Conservation (phyloP, 1,140 invertebrate genomes). For the Micrasema longulum region DNA sequence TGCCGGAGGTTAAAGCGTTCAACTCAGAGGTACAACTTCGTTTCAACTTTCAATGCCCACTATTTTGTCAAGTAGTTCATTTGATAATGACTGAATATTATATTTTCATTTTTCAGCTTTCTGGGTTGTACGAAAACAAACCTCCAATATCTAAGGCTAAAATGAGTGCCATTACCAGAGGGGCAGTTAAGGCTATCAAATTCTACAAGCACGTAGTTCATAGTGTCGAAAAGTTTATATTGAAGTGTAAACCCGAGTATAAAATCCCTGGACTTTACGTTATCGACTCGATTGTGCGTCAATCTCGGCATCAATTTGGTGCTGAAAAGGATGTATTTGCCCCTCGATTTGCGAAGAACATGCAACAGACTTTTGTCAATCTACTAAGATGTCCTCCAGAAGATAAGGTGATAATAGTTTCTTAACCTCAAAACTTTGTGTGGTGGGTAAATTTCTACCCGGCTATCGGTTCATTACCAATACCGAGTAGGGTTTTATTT, state of each 20-base stretch:
- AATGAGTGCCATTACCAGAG: constrained; percentile 96
- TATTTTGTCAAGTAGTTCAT: not conserved
- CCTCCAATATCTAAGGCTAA: constrained; percentile 99
- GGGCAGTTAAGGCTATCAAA: constrained; percentile 98
- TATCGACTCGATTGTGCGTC: constrained; percentile 98
- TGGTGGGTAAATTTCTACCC: no score
- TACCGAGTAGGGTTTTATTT: no score
- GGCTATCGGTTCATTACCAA: no score
- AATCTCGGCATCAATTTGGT: constrained; percentile 96
- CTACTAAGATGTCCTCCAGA: constrained; percentile 93
- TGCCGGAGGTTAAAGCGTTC: constrained; percentile 76
- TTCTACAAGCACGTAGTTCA: constrained; percentile 99
- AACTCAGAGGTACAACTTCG: constrained; percentile 71
- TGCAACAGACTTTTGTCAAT: constrained; percentile 93
- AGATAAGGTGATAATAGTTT: constrained; percentile 80
- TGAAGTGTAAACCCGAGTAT: constrained; percentile 97
- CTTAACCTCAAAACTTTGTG: constrained; percentile 45
- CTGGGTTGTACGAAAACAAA: constrained; percentile 93
- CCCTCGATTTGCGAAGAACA: constrained; percentile 95
- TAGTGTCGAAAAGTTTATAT: constrained; percentile 97
- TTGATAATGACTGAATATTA: constrained; percentile 10
- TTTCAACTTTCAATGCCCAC: constrained; percentile 28
- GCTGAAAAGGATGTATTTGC: constrained; percentile 98
- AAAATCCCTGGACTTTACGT: constrained; percentile 99
- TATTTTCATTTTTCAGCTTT: constrained; percentile 85